Evolutionary conservation across 2,888 invertebrate species (phyloP), one percentile per base, ranked within the genome.

Genomic region (Drosophila neotestacea): DNA sequence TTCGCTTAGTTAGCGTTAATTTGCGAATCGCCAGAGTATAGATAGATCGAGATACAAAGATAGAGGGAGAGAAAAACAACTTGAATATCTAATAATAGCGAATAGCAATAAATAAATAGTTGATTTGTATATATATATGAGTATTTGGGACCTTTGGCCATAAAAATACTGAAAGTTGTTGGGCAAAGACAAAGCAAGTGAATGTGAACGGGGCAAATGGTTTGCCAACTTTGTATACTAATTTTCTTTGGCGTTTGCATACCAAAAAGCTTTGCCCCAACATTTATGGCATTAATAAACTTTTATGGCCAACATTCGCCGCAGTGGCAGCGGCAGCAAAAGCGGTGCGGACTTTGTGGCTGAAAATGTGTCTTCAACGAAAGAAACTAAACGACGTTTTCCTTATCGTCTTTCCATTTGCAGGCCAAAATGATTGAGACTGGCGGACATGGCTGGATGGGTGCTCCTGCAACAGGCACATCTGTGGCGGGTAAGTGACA

Each of bases 341-440:
- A 28, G 42, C 22, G 22, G 22, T 39, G 11, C 51, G 41, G 64
- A 32, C 48, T 64, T 54, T 64, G 52, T 70, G 70, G 41, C 52
- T 28, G 11, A 6, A 41, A 61, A 68, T 16, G 73, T 79, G 79
- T 77, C 67, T 67, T 68, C 22, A 56, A 48, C n/a, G 6, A 42
- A 50, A n/a, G 22, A 28, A 39, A 68, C 68, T 61, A 68, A 80
- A 73, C 69, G 69, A 70, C 65, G 34, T 76, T 78, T 77, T 66
- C 62, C 69, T 50, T 60, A 63, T 58, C 54, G 39, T 56, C 38
- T 48, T 64, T 63, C 34, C 39, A 32, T 22, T 88, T 87, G 42
- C 86, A 92, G 92, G 92, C 92, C 75, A 92, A 92, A 84, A 90
- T 92, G 82, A 92, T 92, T 72, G 92, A 92, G 82, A 91, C 89